A percentile compares a stretch with the other conserved stretches of the same genome.
Conservation (phyloP, 2,113 vertebrate species). For the Saguinus imperator region DNA sequence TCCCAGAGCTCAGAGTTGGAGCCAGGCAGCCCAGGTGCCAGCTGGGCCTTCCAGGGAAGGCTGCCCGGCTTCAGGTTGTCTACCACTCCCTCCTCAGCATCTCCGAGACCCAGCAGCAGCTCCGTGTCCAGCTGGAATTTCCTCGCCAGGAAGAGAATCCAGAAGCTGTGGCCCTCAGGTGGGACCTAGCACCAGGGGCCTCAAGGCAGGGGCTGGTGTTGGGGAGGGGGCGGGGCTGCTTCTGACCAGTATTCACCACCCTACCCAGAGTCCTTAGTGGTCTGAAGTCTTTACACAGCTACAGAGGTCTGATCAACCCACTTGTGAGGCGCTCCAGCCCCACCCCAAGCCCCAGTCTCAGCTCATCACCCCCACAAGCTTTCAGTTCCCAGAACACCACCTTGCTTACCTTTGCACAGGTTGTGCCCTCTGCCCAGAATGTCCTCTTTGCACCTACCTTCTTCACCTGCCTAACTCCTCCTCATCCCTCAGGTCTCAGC, state of each 20-base stretch:
- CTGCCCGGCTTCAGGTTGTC: fast-evolving
- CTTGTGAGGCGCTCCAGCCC: neutral
- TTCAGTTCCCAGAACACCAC: neutral
- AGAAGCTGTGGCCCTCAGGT: constrained; percentile 76
- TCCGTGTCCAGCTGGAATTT: constrained; percentile 73
- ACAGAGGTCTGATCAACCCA: neutral
- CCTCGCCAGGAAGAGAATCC: constrained; percentile 59
- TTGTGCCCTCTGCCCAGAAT: neutral
- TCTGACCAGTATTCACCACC: neutral
- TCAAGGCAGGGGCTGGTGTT: neutral
- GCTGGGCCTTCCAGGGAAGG: neutral
- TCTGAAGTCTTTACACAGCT: neutral
- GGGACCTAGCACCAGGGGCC: constrained; percentile 19
- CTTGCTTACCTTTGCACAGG: neutral
- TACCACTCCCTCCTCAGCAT: constrained; percentile 68
- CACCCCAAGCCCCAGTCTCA: neutral
- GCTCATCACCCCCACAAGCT: neutral
- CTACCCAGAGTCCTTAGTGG: neutral
- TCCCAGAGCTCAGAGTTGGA: neutral
- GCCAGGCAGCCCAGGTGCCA: neutral
- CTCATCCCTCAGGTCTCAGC: neutral
- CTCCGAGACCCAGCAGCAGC: constrained; percentile 66
- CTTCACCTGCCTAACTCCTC: neutral
- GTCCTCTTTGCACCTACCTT: neutral
- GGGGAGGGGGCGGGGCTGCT: neutral